Base-by-base conservation (phyloP, 2,113 vertebrate species). In the Hippolais icterina region DNA sequence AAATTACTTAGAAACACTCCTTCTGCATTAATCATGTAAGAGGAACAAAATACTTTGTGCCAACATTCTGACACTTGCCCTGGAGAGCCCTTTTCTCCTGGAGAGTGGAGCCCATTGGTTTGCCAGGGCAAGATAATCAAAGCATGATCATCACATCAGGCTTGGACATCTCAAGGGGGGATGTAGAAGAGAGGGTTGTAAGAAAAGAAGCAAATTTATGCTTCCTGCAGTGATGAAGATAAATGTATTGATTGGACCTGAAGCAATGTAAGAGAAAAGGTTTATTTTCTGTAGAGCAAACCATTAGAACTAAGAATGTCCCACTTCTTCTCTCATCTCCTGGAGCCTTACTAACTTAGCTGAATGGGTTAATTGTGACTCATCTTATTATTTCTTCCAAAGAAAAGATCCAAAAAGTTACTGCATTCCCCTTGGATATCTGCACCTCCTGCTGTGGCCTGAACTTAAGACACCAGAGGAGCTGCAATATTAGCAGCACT, bases 321-420 rank as follows among this genome's bases (percentile, higher is more conserved):
- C 11, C 20, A n/a, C 33, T 83, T n/a, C 69, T 59, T 41, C 42
- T 74, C 61, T 94, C 65, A 19, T 18, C 37, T 25, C 31, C 35
- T 25, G 87, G 39, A 83, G 35, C 50, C 64, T 64, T 59, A 31
- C 76, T 81, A 21, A 64, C 60, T 70, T 39, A 68, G 25, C 68
- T 71, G 83, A 92, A 88, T 1, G 56, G 72, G 92, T 94, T 94
- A 96, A 95, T 56, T 68, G 59, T 47, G 72, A 90, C 72, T 91
- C 89, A 91, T 63, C 88, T 94, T 85, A 56, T 47, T 92, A 81
- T 71, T 90, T 93, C 76, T 92, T 90, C 83, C 92, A 90, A 94
- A 93, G 93, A 95, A 96, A 96, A 96, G 94, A 90, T 93, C 39
- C 90, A 83, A 69, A 97, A 95, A 71, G 92, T 92, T 78, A 90